Percentiles rank a stretch among this genome's conserved stretches.
These are phyloP conservation scores for Drosophila ohnishii DNA, from an alignment of 1,140 invertebrate species.

Conservation along the genomic window DNA sequence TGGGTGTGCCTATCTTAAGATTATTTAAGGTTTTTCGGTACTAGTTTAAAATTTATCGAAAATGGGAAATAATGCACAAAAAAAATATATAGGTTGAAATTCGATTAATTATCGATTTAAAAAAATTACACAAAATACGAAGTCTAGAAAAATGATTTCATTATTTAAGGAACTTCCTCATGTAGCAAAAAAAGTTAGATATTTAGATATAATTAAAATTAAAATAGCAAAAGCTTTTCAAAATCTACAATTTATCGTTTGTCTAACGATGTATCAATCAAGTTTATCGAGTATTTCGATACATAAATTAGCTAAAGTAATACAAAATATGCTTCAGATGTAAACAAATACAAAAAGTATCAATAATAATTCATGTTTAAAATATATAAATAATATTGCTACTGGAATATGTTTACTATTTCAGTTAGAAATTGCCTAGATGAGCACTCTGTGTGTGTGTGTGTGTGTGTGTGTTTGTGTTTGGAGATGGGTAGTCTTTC, in stretches of 20 bases:
- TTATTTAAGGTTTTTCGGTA: neutral
- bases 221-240: neutral
- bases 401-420: neutral
- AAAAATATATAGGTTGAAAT: too few relatives aligned
- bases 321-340: neutral
- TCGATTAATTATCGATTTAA: neutral
- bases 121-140: neutral
- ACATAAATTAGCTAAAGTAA: neutral
- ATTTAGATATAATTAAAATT: too few relatives aligned
- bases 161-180: neutral
- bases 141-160: neutral
- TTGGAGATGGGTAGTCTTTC: neutral
- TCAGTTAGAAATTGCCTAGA: neutral
- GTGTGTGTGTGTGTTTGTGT: neutral
- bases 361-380: neutral
- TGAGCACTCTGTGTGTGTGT: constrained; percentile 2
- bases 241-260: neutral
- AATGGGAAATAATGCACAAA: too few relatives aligned
- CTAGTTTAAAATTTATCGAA: neutral
- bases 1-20: neutral
- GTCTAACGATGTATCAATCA: neutral
- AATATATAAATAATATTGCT: neutral
- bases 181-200: too few relatives aligned
- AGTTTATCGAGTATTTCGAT: neutral
- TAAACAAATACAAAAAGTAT: neutral